Evolutionary conservation across 2,888 invertebrate species (phyloP), one percentile per base, ranked within the genome.

Genomic region (Acanthosoma haemorrhoidale): DNA sequence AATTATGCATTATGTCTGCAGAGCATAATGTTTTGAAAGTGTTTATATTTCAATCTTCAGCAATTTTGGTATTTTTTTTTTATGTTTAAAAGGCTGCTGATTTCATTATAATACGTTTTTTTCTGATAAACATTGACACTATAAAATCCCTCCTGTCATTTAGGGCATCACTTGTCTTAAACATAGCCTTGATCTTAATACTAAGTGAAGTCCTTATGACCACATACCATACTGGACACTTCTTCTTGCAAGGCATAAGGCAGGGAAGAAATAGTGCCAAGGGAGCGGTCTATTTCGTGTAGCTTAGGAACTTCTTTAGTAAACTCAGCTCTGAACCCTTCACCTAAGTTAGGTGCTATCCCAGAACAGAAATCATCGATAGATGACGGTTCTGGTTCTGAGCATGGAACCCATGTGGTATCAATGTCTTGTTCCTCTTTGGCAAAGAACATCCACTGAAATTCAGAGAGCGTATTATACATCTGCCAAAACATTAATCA

Each of bases 281-380:
- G 51, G 3, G 51, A 51, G 8, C 51, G 51, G 13, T 51, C 51
- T 9, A 51, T 5, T 6, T 51, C 51, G 15, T 51, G 25, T n/a
- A 51, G n/a, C 0, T n/a, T 8, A 25, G 51, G 51, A 21, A 51
- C 51, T 59, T 59, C 16, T 2, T 32, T 16, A 3, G 16, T 16
- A 11, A 16, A 32, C 15, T 29, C 13, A 11, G 32, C 59, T 16
- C 32, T 4, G 32, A 32, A 59, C 1, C 34, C 59, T 32, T 38
- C 63, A n/a, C 38, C 25, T 15, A 63, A 18, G 3, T 38, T 63
- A 15, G 63, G 63, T 29, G 38, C 34, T 2, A 39, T 13, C 0
- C 63, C 39, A 4, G 34, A 63, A 34, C 63, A 38, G 25, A 31
- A 63, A 39, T 18, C 16, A 63, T 63, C 63, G n/a, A 39, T 25